Conservation (phyloP, 2,797 vertebrate species). For the Carduelis carduelis region DNA sequence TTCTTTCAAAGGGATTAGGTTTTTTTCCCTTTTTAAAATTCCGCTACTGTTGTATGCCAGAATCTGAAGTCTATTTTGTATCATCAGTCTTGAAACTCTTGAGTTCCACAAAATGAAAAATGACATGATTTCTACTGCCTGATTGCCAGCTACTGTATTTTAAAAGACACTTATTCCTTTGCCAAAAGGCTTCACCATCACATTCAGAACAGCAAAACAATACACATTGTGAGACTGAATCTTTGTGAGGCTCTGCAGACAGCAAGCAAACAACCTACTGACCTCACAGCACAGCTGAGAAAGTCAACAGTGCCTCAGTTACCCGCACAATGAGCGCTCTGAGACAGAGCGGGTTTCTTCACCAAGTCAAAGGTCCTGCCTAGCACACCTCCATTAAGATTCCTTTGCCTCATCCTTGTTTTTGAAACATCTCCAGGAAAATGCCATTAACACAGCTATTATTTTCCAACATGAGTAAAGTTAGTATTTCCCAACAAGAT, state of each 20-base stretch:
- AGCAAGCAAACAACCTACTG: background rate
- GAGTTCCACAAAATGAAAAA: background rate
- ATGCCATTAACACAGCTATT: background rate
- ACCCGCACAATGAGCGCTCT: accelerated
- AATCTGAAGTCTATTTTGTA: background rate
- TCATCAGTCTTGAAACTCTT: background rate
- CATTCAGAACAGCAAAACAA: background rate
- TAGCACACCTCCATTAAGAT: background rate
- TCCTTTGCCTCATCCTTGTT: background rate
- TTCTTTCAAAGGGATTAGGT: background rate
- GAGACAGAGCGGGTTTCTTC: background rate
- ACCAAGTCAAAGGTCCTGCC: background rate
- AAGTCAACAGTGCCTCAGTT: background rate
- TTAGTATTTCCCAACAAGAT: background rate
- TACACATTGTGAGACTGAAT: background rate
- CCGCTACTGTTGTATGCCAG: background rate
- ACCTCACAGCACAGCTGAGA: background rate
- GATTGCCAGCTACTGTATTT: background rate
- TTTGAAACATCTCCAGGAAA: background rate
- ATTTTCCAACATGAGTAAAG: background rate
- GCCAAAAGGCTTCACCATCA: background rate
- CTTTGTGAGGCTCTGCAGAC: background rate
- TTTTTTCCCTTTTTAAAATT: background rate
- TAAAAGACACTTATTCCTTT: background rate
- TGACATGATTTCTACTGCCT: background rate